Conservation (phyloP, 2,113 vertebrate species). For the Aphyosemion australe region DNA sequence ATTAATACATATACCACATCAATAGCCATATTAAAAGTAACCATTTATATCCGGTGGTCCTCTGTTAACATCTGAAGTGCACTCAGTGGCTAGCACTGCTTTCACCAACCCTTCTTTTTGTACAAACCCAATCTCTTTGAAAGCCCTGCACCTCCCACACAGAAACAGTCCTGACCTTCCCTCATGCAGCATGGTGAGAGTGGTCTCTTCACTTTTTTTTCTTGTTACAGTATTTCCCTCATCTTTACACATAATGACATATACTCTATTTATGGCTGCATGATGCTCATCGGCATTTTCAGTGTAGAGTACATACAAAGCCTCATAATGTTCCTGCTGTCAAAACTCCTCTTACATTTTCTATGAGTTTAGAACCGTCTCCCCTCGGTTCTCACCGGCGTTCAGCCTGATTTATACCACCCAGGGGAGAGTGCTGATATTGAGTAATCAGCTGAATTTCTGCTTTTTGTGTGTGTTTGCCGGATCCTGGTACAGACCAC, state of each 20-base stretch:
- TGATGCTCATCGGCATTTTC: neutral
- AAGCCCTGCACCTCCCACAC: constrained; percentile 71
- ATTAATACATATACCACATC: no score
- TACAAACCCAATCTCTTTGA: constrained; percentile 74
- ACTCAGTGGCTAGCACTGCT: constrained; percentile 74
- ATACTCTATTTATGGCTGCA: constrained; percentile 11
- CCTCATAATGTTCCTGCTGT: neutral
- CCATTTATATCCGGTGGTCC: constrained; percentile 55
- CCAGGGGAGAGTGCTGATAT: no score
- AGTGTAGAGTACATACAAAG: constrained; percentile 7
- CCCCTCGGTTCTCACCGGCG: no score
- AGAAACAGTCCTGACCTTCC: constrained; percentile 59
- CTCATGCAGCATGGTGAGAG: no score
- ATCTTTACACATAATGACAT: constrained; percentile 17
- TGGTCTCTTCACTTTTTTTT: constrained; percentile 44
- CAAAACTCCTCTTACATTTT: no score
- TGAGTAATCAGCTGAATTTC: no score
- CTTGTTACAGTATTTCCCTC: no score
- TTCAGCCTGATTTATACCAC: no score
- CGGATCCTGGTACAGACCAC: no score
- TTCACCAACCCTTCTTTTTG: no score
- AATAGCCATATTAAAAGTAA: constrained; percentile 59
- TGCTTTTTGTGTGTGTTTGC: no score
- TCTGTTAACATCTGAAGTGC: constrained; percentile 76
- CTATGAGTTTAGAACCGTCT: no score